A percentile compares a stretch with the other conserved stretches of the same genome.
These are phyloP conservation scores for Suillia variegata DNA, from an alignment of 2,888 invertebrate species.

Conservation along the genomic window DNA sequence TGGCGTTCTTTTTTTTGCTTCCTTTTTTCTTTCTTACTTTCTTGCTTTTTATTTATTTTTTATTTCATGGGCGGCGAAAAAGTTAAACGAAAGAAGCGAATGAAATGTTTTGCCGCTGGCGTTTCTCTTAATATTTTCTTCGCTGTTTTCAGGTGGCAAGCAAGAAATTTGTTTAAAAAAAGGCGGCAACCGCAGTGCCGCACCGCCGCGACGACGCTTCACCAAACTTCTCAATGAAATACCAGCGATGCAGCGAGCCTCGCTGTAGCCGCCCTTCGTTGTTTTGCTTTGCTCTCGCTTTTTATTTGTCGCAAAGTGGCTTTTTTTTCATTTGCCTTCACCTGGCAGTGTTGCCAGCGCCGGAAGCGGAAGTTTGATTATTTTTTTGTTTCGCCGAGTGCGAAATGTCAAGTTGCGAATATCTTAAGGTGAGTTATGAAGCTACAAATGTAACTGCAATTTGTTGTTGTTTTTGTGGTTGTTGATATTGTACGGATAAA, in stretches of 20 bases:
- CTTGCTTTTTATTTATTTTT: too few relatives aligned
- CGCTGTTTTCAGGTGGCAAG: not conserved
- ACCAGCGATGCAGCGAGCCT: too few relatives aligned
- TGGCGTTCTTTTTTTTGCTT: too few relatives aligned
- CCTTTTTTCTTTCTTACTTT: too few relatives aligned
- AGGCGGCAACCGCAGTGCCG: too few relatives aligned
- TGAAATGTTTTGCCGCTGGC: not conserved
- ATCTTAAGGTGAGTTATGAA: slow-evolving; percentile 11
- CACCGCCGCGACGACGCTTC: not conserved
- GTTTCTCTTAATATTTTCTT: not conserved
- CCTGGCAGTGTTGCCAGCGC: not conserved
- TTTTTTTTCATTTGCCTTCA: not conserved
- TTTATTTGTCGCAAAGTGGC: not conserved
- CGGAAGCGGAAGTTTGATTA: slow-evolving; percentile 11
- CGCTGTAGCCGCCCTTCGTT: too few relatives aligned
- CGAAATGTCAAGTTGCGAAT: slow-evolving; percentile 6
- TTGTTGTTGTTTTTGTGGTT: too few relatives aligned
- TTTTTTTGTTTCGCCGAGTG: not conserved
- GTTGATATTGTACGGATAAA: too few relatives aligned
- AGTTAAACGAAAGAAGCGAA: too few relatives aligned
- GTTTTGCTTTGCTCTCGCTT: too few relatives aligned
- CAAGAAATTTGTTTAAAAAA: not conserved
- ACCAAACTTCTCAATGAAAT: too few relatives aligned
- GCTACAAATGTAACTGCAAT: not conserved
- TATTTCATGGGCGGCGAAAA: too few relatives aligned